Evolutionary conservation across 1,140 invertebrate genomes (phyloP), one percentile per base, ranked within the genome.

Genomic region (Eumaeus atala): DNA sequence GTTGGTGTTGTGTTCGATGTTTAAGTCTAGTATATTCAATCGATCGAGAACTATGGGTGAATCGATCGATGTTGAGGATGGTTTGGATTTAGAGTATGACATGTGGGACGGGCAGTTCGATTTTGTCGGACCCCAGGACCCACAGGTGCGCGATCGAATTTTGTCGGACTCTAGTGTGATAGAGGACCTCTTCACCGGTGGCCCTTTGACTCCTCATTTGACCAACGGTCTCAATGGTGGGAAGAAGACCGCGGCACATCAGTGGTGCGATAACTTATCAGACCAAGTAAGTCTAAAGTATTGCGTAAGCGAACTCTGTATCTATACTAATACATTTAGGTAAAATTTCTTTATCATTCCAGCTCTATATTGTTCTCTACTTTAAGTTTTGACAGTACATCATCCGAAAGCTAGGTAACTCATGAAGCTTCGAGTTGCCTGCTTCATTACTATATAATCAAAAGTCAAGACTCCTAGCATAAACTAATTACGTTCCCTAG

Each of bases 61-160:
- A 56, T 70, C 73, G 3, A 69, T 78, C 54, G 86, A 87, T 33
- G 76, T 85, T 6, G 85, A 87, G 64, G 88, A 91, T 67, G 90
- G 88, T 64, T 86, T 90, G 56, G 92, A 92, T 59, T 87, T 95
- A 71, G 93, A 94, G 76, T 94, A 93, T 81, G 94, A 95, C 75
- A 91, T 95, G 89, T 95, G 94, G 93, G 93, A 95, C 74, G 94
- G 94, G 44, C 94, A 95, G 87, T 95, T 95, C 77, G 92, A 94
- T 82, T 94, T 95, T 77, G 90, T 93, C 61, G 93, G 93, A n/a
- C 86, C 84, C n/a, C 87, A 87, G 64, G 80, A 70, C 5, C 74
- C 78, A 9, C 71, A 66, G 6, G 72, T 69, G 49, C 64, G 81
- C 48, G 64, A 52, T 10, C 65, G 74, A 17, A 75, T 77, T 53